Evolutionary conservation across 2,888 invertebrate species (phyloP).

Genomic region (Agelastica alni): DNA sequence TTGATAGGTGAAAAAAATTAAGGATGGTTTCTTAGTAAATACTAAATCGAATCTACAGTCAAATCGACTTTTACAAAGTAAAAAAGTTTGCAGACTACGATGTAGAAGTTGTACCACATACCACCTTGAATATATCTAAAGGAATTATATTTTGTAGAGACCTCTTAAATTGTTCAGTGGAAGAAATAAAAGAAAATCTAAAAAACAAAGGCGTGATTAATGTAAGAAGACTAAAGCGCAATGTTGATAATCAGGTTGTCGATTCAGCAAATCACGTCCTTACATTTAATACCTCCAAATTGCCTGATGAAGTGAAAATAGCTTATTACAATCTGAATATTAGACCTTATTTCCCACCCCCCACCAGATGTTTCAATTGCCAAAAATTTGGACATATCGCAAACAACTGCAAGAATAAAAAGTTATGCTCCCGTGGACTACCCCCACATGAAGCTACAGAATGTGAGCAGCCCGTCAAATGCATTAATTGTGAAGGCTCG

Average conservation of each 20-base stretch:
- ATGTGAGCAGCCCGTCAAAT: neutral
- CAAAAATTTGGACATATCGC: no score
- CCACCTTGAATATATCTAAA: neutral
- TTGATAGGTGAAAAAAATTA: no score
- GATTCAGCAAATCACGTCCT: slow-evolving; percentile 2
- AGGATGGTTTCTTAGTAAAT: no score
- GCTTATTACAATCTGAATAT: neutral
- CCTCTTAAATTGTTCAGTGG: neutral
- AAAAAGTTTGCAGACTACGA: neutral
- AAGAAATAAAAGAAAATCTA: no score
- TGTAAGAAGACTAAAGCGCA: neutral
- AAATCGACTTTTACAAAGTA: neutral
- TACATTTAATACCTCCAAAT: neutral
- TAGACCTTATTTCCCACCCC: neutral
- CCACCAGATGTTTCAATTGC: no score
- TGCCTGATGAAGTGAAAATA: no score
- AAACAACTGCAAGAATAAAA: neutral
- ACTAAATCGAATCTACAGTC: no score
- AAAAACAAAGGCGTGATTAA: no score
- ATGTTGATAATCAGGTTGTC: neutral
- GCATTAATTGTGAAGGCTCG: neutral
- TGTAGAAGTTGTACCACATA: neutral
- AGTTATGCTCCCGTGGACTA: neutral
- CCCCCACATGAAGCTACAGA: neutral
- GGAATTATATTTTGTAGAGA: neutral